A percentile compares a stretch with the other conserved stretches of the same genome.
Evolutionary conservation across 2,888 invertebrate genomes (phyloP).

Genomic region (Yponomeuta malinellus): DNA sequence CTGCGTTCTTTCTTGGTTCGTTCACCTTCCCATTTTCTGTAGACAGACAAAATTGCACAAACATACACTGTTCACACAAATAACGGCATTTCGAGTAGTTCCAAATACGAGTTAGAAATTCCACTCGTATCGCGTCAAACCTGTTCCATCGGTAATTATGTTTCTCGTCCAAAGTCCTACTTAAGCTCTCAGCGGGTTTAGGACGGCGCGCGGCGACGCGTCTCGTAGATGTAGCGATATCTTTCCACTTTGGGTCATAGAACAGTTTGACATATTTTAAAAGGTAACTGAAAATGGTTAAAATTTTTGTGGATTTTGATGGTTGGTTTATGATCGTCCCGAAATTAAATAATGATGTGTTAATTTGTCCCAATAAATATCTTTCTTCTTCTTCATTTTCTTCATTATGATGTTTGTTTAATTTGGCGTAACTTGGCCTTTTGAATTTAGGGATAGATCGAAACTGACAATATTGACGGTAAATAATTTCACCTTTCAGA

Average conservation of each 20-base stretch:
- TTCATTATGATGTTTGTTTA: too few relatives aligned
- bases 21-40: not conserved
- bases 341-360: too few relatives aligned
- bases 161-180: not conserved
- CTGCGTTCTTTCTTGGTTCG: not conserved
- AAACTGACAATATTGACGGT: too few relatives aligned
- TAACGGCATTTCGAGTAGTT: not conserved
- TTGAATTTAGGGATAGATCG: too few relatives aligned
- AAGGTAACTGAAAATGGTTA: too few relatives aligned
- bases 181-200: not conserved
- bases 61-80: not conserved
- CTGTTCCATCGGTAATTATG: not conserved
- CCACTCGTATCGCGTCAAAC: not conserved
- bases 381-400: too few relatives aligned
- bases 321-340: too few relatives aligned
- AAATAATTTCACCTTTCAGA: too few relatives aligned
- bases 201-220: not conserved
- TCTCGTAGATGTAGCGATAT: not conserved
- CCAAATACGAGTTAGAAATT: not conserved
- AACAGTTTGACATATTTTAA: not conserved
- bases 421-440: too few relatives aligned
- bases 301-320: too few relatives aligned
- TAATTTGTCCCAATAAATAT: too few relatives aligned
- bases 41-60: slow-evolving; percentile 1
- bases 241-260: not conserved